phyloP scores from a whole-genome alignment of 2,113 vertebrate genomes.

The Mesoclemmys tuberculata region DNA sequence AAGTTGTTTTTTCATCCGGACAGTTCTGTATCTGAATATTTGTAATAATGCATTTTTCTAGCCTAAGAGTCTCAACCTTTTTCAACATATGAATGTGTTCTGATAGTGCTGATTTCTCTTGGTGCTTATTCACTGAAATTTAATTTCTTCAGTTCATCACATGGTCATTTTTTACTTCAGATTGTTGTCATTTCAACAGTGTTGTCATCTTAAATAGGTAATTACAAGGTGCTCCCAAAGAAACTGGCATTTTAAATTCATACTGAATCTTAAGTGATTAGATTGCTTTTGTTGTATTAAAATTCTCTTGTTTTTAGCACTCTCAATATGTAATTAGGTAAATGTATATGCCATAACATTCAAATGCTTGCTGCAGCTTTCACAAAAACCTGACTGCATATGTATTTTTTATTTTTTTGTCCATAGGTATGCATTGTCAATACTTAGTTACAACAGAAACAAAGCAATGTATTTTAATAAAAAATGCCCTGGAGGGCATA shows the following conservation, averaged over 20 bases:
- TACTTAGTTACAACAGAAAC: background rate
- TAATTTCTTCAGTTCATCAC: background rate
- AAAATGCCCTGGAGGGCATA: rapidly evolving
- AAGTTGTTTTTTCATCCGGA: background rate
- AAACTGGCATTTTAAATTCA: conserved; percentile 49
- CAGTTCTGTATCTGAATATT: background rate
- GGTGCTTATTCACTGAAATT: background rate
- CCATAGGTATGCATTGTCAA: rapidly evolving
- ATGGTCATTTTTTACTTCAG: background rate
- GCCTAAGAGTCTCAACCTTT: background rate
- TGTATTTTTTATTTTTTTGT: background rate
- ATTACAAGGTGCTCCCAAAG: conserved; percentile 44
- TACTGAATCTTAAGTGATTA: background rate
- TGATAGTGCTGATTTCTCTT: background rate
- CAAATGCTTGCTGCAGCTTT: conserved; percentile 39
- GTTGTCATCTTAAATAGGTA: background rate
- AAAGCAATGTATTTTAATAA: rapidly evolving
- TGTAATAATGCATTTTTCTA: background rate
- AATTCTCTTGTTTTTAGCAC: conserved; percentile 29
- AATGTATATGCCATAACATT: background rate
- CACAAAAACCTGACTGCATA: conserved; percentile 45
- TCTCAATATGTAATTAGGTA: conserved; percentile 40
- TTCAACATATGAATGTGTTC: background rate
- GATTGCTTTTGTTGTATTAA: conserved; percentile 61
- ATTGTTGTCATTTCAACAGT: conserved; percentile 1